Evolutionary conservation across 2,113 vertebrate species (phyloP).

Genomic region (Neogale vison): DNA sequence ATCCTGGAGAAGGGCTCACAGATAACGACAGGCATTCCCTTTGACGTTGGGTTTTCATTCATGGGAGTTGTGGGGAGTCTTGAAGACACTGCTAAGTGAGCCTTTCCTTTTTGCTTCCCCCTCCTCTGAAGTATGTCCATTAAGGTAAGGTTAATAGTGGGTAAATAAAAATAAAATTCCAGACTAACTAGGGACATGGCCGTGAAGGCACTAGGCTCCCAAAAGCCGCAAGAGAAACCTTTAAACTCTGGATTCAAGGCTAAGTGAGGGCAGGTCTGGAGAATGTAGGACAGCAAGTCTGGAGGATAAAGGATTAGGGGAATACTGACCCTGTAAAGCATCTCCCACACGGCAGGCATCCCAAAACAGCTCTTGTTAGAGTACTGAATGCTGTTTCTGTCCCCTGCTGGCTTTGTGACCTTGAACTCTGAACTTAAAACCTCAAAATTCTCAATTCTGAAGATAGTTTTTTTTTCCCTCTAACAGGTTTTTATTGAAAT

Average conservation of each 20-base stretch:
- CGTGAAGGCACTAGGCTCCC: background rate
- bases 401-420: background rate
- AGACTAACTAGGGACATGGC: background rate
- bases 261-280: background rate
- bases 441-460: background rate
- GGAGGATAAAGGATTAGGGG: background rate
- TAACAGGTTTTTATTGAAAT: background rate
- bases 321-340: background rate
- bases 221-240: background rate
- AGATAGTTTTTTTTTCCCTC: background rate
- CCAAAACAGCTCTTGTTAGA: background rate
- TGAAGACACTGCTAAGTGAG: background rate
- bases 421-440: background rate
- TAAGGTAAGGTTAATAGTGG: background rate
- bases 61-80: background rate
- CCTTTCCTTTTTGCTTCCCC: background rate
- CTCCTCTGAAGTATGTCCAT: background rate
- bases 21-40: background rate
- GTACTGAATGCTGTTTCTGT: background rate
- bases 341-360: background rate
- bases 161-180: background rate
- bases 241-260: background rate
- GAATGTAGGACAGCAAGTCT: background rate
- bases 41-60: background rate
- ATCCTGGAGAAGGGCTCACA: background rate